phyloP scores from a whole-genome alignment of 2,113 vertebrate genomes.

The Crocuta crocuta region DNA sequence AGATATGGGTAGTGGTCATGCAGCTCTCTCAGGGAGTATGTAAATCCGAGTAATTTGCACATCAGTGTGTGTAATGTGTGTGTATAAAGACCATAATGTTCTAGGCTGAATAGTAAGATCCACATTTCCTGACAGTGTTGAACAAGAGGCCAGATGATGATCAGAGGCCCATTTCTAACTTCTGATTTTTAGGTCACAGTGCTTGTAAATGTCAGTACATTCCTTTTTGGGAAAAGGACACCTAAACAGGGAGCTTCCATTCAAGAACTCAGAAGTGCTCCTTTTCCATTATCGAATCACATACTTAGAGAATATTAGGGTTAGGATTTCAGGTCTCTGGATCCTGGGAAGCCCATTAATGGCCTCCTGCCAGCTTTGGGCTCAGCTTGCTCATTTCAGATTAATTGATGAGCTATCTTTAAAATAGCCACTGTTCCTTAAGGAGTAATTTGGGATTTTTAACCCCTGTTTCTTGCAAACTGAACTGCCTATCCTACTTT shows the following conservation, averaged over 20 bases:
- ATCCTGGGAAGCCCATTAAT: background rate
- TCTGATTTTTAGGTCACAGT: background rate
- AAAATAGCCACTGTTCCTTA: conserved; percentile 27
- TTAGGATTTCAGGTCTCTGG: background rate
- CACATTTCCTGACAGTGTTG: background rate
- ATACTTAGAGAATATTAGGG: background rate
- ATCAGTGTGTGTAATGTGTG: background rate
- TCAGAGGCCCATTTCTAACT: background rate
- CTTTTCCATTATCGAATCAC: background rate
- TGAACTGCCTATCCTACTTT: background rate
- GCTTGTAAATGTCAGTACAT: background rate
- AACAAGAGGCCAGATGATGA: background rate
- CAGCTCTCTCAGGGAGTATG: background rate
- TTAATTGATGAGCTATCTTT: background rate
- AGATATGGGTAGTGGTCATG: background rate
- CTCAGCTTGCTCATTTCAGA: background rate
- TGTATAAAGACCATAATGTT: background rate
- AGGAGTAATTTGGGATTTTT: background rate
- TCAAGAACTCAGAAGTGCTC: background rate
- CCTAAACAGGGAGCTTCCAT: background rate
- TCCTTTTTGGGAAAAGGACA: background rate
- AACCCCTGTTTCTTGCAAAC: background rate
- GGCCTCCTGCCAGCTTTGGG: background rate
- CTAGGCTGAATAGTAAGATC: background rate
- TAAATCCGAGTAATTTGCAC: background rate